phyloP scores from a whole-genome alignment of 2,113 vertebrate genomes.

The Cyprinodon brontotheroides region DNA sequence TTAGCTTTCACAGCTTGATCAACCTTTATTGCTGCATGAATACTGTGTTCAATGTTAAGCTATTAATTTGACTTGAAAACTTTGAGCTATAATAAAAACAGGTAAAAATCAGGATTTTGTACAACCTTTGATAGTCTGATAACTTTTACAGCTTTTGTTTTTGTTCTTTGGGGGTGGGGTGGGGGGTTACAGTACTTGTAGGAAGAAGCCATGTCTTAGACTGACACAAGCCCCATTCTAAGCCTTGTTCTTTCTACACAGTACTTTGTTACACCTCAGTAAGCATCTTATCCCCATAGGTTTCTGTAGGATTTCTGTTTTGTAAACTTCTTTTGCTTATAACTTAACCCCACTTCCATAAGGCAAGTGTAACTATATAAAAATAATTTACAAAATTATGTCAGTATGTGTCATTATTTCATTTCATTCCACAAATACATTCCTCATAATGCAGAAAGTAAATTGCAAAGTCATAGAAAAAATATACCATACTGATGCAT shows the following conservation, averaged over 20 bases:
- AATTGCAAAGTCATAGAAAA: conserved; percentile 31
- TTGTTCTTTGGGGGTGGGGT: too few relatives aligned
- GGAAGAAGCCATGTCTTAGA: not conserved
- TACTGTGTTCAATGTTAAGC: too few relatives aligned
- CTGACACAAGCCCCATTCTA: conserved; percentile 6
- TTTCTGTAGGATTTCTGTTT: not conserved
- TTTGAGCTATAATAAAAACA: too few relatives aligned
- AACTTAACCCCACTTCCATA: not conserved
- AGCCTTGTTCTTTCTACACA: not conserved
- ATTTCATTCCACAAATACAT: conserved; percentile 17
- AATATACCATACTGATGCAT: conserved; percentile 47
- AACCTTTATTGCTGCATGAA: too few relatives aligned
- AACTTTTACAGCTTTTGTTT: too few relatives aligned
- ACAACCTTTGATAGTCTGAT: too few relatives aligned
- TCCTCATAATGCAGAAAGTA: conserved; percentile 21
- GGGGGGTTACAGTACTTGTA: not conserved
- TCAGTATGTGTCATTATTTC: conserved; percentile 1
- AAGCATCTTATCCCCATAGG: conserved; percentile 9
- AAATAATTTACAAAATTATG: conserved; percentile 7
- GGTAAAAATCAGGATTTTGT: too few relatives aligned
- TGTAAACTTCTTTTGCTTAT: not conserved
- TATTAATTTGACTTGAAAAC: too few relatives aligned
- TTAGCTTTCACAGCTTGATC: too few relatives aligned
- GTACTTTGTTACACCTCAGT: conserved; percentile 14
- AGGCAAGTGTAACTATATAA: conserved; percentile 22